A percentile compares a stretch with the other conserved stretches of the same genome.
These are phyloP conservation scores for Callipepla californica DNA, from an alignment of 2,113 vertebrate species.

Conservation along the genomic window DNA sequence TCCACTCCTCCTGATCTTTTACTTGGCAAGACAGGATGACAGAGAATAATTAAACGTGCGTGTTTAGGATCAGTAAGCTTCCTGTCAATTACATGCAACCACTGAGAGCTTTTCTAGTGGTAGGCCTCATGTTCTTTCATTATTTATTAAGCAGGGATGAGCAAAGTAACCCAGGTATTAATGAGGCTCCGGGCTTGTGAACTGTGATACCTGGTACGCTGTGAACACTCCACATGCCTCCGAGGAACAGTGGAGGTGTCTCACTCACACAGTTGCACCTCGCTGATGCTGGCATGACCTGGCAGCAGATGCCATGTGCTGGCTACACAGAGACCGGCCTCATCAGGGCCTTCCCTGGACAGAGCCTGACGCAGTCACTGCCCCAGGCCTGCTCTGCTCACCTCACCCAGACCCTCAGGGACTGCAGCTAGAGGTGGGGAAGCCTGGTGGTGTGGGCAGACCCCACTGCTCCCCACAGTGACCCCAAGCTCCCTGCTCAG, in stretches of 20 bases:
- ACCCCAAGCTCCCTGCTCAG: neutral
- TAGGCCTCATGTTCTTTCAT: neutral
- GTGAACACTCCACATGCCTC: fast-evolving
- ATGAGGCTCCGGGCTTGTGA: neutral
- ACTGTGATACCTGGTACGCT: too few relatives aligned
- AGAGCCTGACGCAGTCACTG: fast-evolving
- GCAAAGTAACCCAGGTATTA: neutral
- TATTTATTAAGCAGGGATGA: neutral
- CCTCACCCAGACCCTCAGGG: neutral
- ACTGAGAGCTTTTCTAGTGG: neutral
- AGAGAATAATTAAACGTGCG: neutral
- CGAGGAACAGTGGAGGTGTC: fast-evolving
- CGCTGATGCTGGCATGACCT: neutral
- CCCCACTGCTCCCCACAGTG: fast-evolving
- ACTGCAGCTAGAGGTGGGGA: neutral
- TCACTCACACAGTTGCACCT: fast-evolving
- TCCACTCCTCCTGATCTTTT: neutral
- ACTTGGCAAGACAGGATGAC: neutral
- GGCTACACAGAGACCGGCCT: fast-evolving
- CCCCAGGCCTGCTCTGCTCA: fast-evolving
- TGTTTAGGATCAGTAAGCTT: neutral
- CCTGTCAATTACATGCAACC: neutral
- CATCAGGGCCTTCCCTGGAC: fast-evolving
- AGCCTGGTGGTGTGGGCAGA: fast-evolving
- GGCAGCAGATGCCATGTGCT: fast-evolving